Conservation (phyloP, 2,797 vertebrate species). For the Kryptolebias ocellatus region DNA sequence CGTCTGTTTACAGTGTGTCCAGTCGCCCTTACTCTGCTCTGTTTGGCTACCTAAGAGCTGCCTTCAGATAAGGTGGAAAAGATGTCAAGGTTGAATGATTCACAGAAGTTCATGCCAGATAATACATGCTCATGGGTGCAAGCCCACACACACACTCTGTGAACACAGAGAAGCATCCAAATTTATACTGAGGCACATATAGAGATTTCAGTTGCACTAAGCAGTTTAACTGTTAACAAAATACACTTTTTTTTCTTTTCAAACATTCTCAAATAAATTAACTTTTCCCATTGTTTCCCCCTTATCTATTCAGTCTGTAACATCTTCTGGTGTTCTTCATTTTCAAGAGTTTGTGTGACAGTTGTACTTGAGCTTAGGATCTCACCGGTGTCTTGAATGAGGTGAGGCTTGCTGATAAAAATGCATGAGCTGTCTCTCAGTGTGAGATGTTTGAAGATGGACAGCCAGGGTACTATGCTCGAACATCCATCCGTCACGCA, state of each 20-base stretch:
- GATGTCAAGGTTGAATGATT: slow-evolving; percentile 62
- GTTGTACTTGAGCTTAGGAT: slow-evolving; percentile 42
- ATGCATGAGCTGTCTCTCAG: slow-evolving; percentile 62
- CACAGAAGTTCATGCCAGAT: slow-evolving; percentile 27
- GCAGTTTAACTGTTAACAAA: background rate
- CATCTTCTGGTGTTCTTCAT: slow-evolving; percentile 17
- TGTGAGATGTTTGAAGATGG: slow-evolving; percentile 56
- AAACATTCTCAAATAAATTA: background rate
- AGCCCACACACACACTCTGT: slow-evolving; percentile 22
- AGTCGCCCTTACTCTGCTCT: slow-evolving; percentile 43
- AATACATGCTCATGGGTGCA: slow-evolving; percentile 17
- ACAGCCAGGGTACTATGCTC: slow-evolving; percentile 57
- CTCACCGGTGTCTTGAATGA: slow-evolving; percentile 58
- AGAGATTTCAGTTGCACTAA: background rate
- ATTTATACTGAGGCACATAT: slow-evolving; percentile 4
- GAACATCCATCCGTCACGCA: slow-evolving; percentile 56
- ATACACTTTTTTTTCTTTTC: background rate
- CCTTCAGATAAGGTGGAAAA: slow-evolving; percentile 40
- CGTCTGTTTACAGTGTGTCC: slow-evolving; percentile 44
- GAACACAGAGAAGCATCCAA: no score
- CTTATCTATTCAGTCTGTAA: slow-evolving; percentile 1
- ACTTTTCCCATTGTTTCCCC: background rate
- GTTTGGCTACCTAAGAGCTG: slow-evolving; percentile 59
- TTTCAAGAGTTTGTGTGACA: slow-evolving; percentile 50
- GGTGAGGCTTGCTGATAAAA: slow-evolving; percentile 68